Evolutionary conservation across 1,140 invertebrate genomes (phyloP).

Genomic region (Calephelis nemesis): DNA sequence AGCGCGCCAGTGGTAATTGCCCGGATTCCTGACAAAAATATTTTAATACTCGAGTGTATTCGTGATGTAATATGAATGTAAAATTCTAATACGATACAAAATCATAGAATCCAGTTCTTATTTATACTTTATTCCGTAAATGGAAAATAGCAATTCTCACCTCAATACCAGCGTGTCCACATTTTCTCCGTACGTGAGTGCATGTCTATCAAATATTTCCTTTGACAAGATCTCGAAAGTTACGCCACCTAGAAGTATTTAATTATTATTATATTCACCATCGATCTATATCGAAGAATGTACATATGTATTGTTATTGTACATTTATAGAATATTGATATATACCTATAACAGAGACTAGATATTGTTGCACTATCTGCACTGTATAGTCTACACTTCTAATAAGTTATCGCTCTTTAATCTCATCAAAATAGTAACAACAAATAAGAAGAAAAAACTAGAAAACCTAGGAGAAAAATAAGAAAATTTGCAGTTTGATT

Average conservation of each 20-base stretch:
- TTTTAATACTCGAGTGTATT: too few relatives aligned
- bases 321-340: not conserved
- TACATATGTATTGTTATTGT: not conserved
- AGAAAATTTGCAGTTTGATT: too few relatives aligned
- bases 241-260: conserved; percentile 85
- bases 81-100: too few relatives aligned
- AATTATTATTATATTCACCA: not conserved
- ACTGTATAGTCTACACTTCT: too few relatives aligned
- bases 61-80: too few relatives aligned
- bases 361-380: too few relatives aligned
- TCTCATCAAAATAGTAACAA: too few relatives aligned
- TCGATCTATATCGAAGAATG: not conserved
- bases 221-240: conserved; percentile 93
- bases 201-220: conserved; percentile 92
- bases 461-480: too few relatives aligned
- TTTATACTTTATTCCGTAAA: not conserved
- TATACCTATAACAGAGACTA: too few relatives aligned
- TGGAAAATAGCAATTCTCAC: conserved; percentile 37
- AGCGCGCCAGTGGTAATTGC: conserved; percentile 96
- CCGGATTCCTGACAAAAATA: conserved; percentile 87
- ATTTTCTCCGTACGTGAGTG: conserved; percentile 87
- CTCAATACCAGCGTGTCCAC: conserved; percentile 89
- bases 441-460: too few relatives aligned
- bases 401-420: too few relatives aligned
- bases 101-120: too few relatives aligned